Percentiles rank a stretch among this genome's conserved stretches.
phyloP scores from a whole-genome alignment of 2,113 vertebrate genomes.

The Myotis brandtii region DNA sequence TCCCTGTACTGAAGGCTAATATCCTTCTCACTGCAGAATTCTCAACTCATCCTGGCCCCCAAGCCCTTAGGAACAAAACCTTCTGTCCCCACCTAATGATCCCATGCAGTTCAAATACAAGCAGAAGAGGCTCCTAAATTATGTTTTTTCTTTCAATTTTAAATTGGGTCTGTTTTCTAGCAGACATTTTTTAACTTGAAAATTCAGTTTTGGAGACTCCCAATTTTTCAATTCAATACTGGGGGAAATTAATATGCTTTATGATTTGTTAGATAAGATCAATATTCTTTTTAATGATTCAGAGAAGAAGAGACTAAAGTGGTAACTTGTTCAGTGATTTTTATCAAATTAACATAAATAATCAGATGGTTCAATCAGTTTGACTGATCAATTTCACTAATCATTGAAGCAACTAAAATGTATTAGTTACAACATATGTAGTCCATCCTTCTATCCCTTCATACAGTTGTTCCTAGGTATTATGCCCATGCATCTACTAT shows the following conservation, averaged over 20 bases:
- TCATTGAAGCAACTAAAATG: not conserved
- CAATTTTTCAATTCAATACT: not conserved
- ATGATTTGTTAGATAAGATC: not conserved
- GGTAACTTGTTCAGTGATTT: not conserved
- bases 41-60: not conserved
- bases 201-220: not conserved
- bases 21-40: not conserved
- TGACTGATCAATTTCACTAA: not conserved
- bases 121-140: not conserved
- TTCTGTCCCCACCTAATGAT: not conserved
- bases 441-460: not conserved
- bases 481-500: not conserved
- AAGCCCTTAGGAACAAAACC: not conserved
- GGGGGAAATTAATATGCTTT: not conserved
- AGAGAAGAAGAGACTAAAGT: not conserved
- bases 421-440: not conserved
- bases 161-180: not conserved
- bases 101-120: not conserved
- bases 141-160: not conserved
- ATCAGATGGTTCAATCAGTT: not conserved
- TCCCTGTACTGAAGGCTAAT: not conserved
- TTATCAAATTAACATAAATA: conserved; percentile 1
- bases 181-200: not conserved
- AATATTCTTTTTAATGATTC: not conserved
- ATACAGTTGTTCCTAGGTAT: not conserved